Evolutionary conservation across 2,113 vertebrate genomes (phyloP).

Genomic region (Neolamprologus brichardi): DNA sequence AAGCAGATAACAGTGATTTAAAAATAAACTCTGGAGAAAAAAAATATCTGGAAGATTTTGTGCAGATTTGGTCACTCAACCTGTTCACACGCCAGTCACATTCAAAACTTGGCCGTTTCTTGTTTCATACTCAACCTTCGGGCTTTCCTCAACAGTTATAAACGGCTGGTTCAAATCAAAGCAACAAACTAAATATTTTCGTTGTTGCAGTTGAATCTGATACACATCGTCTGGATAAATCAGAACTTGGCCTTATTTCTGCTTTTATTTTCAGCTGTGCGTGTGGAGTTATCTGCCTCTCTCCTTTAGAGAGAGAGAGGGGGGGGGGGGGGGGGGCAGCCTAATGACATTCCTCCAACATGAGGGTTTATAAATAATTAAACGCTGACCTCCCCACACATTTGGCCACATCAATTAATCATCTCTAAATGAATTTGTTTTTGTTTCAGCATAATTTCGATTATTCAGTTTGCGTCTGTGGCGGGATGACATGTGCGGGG

Average conservation of each 20-base stretch:
- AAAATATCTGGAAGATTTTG: neutral
- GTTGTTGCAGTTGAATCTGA: neutral
- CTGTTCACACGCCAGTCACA: neutral
- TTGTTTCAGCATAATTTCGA: slow-evolving; percentile 24
- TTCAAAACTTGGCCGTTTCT: neutral
- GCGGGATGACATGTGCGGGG: neutral
- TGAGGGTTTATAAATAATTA: slow-evolving; percentile 53
- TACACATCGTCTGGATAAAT: neutral
- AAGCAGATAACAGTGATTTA: neutral
- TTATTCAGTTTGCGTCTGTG: neutral
- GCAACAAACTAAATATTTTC: neutral
- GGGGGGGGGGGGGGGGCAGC: accelerated
- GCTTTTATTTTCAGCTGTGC: neutral
- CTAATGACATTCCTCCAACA: slow-evolving; percentile 60
- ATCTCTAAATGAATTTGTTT: slow-evolving; percentile 34
- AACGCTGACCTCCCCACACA: slow-evolving; percentile 54
- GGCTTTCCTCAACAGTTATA: neutral
- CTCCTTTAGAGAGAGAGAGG: accelerated
- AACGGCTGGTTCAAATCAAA: neutral
- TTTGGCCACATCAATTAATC: slow-evolving; percentile 61
- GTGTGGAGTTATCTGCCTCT: slow-evolving; percentile 15
- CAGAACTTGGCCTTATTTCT: neutral
- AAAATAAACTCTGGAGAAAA: neutral
- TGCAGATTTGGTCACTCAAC: neutral
- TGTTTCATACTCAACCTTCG: neutral